Evolutionary conservation across 2,888 invertebrate species (phyloP), one percentile per base, ranked within the genome.

Genomic region (Erebia ligea): DNA sequence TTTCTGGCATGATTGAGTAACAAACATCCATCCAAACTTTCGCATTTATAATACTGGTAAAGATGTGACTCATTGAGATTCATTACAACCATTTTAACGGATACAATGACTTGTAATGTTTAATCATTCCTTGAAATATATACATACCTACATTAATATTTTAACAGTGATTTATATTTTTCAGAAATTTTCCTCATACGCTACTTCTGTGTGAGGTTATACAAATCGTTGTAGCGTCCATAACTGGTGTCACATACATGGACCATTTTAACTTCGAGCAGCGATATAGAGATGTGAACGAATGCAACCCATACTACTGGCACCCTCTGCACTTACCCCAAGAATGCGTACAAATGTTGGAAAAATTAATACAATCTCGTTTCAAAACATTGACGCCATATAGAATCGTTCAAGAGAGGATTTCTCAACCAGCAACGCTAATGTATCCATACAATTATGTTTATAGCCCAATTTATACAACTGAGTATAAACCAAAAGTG

Each of bases 241-340:
- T 92, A 19, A 77, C 85, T 0, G 92, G 92, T 5, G 81, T 91
- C 21, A 90, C 92, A 0, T 92, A 91, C 75, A 87, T 79, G 83
- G 92, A 92, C 34, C 50, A 90, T 67, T 88, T 88, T 59, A 86
- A 89, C 74, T 89, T 91, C 56, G 87, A 87, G 70, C 79, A 86
- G 52, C 81, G 89, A 69, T 91, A 89, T 73, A 81, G 82, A 70
- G 78, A 90, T 56, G 76, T 84, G 8, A 78, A 87, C 65, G 89
- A 91, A 78, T 92, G 92, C 71, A 86, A 92, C 72, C 91, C 92
- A 1, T 79, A 88, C 54, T 84, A 90, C 75, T 92, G 88, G 88
- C 87, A 92, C 72, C 92, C 92, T 0, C 76, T 92, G 11, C 91
- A 91, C 79, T 75, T 92, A 61, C 91, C 92, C 0, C 84, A 85